A percentile compares a stretch with the other conserved stretches of the same genome.
phyloP scores from a whole-genome alignment of 30 jellyfish, hydroid and myxozoan genomes.

The Cassiopea andromeda region DNA sequence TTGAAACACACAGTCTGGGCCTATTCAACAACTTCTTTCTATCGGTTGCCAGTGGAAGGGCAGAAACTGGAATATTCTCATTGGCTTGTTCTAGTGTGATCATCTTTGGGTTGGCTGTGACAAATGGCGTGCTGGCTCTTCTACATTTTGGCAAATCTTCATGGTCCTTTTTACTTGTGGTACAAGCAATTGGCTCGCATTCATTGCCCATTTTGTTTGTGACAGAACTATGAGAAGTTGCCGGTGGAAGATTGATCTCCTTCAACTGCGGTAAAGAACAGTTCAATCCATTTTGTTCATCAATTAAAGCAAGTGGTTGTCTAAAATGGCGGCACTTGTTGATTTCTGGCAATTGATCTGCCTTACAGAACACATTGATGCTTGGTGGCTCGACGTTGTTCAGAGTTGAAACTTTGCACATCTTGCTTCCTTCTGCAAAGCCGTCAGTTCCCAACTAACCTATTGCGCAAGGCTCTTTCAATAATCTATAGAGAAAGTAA shows the following conservation, averaged over 20 bases:
- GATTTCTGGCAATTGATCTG: slow-evolving; percentile 39
- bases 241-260: slow-evolving; percentile 21
- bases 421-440: slow-evolving; percentile 5
- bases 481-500: not conserved
- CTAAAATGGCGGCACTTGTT: not conserved
- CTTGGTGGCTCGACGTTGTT: slow-evolving; percentile 50
- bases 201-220: not conserved
- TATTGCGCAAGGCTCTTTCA: slow-evolving; percentile 6
- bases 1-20: not conserved
- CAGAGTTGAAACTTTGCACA: slow-evolving; percentile 57
- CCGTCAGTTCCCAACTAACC: slow-evolving; percentile 16
- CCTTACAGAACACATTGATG: not conserved
- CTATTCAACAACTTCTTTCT: not conserved
- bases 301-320: slow-evolving; percentile 14
- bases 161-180: not conserved
- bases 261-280: slow-evolving; percentile 14
- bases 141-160: not conserved
- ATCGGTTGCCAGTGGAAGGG: not conserved
- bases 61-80: not conserved
- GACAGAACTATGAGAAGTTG: not conserved
- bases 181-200: not conserved
- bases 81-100: not conserved
- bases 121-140: slow-evolving; percentile 28
- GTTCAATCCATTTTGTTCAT: slow-evolving; percentile 7
- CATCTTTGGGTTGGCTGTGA: not conserved